Evolutionary conservation across 2,888 invertebrate species (phyloP).

Genomic region (Nipponacmea schrenckii): DNA sequence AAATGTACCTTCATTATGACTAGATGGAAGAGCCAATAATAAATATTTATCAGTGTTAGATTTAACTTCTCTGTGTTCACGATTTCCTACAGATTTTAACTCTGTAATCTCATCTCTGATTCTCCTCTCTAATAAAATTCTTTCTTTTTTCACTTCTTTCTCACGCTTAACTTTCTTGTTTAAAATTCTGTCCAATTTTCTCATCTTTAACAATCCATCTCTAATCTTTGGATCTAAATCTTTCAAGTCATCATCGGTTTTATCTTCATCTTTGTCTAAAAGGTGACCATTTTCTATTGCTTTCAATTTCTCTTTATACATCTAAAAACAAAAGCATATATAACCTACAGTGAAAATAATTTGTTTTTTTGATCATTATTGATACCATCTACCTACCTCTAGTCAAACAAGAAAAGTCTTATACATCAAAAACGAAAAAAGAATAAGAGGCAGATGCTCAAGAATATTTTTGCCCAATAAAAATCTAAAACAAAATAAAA

Average conservation of each 20-base stretch:
- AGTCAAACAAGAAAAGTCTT: too few relatives aligned
- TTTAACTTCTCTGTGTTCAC: conserved; percentile 50
- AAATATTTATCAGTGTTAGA: conserved; percentile 63
- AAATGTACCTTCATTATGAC: conserved; percentile 61
- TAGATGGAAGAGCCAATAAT: conserved; percentile 57
- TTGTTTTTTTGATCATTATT: too few relatives aligned
- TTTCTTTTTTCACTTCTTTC: conserved; percentile 61
- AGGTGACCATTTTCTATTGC: conserved; percentile 39
- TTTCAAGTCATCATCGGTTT: conserved; percentile 43
- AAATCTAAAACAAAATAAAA: too few relatives aligned
- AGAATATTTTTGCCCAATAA: too few relatives aligned
- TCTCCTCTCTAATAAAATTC: conserved; percentile 59
- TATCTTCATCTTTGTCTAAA: conserved; percentile 21
- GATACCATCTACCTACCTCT: too few relatives aligned
- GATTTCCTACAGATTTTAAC: conserved; percentile 38
- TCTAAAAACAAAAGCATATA: not conserved
- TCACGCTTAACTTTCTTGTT: conserved; percentile 57
- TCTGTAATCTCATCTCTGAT: conserved; percentile 56
- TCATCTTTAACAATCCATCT: conserved; percentile 64
- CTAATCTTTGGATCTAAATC: conserved; percentile 59
- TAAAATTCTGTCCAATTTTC: conserved; percentile 62
- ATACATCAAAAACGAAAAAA: too few relatives aligned
- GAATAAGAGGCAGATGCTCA: too few relatives aligned
- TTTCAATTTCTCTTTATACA: conserved; percentile 46
- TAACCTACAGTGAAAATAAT: not conserved